Evolutionary conservation across 2,113 vertebrate genomes (phyloP).

Genomic region (Pluvialis apricaria): DNA sequence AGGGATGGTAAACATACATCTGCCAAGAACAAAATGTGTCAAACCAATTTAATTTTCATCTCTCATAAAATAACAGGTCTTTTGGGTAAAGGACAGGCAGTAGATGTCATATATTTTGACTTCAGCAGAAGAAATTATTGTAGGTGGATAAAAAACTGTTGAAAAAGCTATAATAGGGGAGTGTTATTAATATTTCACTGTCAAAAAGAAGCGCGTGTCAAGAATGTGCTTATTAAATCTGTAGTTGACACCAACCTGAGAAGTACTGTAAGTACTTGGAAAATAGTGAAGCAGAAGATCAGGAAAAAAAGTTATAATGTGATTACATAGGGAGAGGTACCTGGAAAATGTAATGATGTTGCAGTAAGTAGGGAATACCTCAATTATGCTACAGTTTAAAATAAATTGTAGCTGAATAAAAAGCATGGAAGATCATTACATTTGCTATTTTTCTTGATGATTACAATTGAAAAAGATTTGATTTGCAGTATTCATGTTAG

Average conservation of each 20-base stretch:
- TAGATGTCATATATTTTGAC: constrained; percentile 18
- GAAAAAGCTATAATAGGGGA: neutral
- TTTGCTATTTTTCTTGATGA: neutral
- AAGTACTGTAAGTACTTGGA: neutral
- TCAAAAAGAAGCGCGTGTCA: neutral
- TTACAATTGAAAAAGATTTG: neutral
- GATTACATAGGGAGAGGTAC: neutral
- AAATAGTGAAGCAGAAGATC: neutral
- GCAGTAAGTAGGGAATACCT: neutral
- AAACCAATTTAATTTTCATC: constrained; percentile 30
- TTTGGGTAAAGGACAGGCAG: neutral
- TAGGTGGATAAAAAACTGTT: constrained; percentile 1
- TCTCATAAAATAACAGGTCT: neutral
- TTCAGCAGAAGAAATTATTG: neutral
- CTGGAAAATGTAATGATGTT: neutral
- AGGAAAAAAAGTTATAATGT: neutral
- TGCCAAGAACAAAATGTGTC: constrained; percentile 27
- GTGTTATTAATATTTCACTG: constrained; percentile 26
- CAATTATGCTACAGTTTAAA: neutral
- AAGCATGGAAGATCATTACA: neutral
- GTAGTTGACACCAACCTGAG: neutral
- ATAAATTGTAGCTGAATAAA: neutral
- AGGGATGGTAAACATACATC: neutral
- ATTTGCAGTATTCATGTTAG: neutral
- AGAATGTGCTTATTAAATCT: constrained; percentile 25